Percentiles rank a stretch among this genome's conserved stretches.
Evolutionary conservation across 2,113 vertebrate genomes (phyloP).

Genomic region (Vimba vimba): DNA sequence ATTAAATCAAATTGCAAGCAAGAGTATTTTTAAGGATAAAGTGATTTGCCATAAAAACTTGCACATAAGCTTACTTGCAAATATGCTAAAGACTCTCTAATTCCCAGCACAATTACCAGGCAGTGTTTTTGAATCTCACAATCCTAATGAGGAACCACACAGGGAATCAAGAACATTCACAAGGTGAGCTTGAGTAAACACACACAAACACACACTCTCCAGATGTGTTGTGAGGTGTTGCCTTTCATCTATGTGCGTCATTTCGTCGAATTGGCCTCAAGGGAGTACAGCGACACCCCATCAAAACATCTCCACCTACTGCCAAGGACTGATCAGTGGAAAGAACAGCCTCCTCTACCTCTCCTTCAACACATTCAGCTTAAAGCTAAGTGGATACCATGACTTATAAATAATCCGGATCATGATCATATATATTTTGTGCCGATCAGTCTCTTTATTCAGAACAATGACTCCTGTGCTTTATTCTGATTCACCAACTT

Average conservation of each 20-base stretch:
- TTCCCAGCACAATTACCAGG: slow-evolving; percentile 54
- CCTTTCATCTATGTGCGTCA: slow-evolving; percentile 42
- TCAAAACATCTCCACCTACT: slow-evolving; percentile 37
- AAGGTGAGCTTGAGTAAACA: slow-evolving; percentile 58
- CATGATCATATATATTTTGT: not conserved
- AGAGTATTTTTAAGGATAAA: not conserved
- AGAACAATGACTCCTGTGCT: not conserved
- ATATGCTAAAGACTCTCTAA: slow-evolving; percentile 33
- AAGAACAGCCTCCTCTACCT: slow-evolving; percentile 1
- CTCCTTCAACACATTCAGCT: not conserved
- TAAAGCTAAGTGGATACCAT: not conserved
- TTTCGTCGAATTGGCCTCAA: slow-evolving; percentile 28
- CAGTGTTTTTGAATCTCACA: not conserved
- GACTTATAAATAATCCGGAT: not conserved
- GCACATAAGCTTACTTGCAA: slow-evolving; percentile 2
- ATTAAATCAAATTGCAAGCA: not conserved
- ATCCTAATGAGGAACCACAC: not conserved
- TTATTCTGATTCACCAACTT: not conserved
- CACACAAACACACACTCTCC: slow-evolving; percentile 50
- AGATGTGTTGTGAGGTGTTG: slow-evolving; percentile 41
- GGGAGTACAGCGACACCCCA: slow-evolving; percentile 25
- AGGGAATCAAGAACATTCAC: slow-evolving; percentile 43
- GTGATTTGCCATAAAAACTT: not conserved
- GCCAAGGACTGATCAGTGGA: slow-evolving; percentile 20
- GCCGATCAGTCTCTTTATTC: not conserved